Evolutionary conservation across 2,797 vertebrate species (phyloP).

Genomic region (Loriculus beryllinus): DNA sequence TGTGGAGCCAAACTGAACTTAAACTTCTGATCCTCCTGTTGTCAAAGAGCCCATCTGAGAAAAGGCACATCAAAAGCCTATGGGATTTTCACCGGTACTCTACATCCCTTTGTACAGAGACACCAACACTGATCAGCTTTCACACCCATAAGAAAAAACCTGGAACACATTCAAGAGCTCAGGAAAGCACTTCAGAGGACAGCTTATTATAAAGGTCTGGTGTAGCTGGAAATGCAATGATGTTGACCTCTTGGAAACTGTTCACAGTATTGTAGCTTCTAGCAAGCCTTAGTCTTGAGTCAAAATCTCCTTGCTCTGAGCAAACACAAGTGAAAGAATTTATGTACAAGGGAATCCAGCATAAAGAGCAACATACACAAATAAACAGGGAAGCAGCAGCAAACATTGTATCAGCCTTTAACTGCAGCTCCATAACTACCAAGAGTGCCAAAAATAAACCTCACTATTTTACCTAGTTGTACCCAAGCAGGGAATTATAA

Average conservation of each 20-base stretch:
- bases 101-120: not conserved
- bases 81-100: conserved; percentile 9
- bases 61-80: not conserved
- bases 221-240: not conserved
- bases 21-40: not conserved
- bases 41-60: not conserved
- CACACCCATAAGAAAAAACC: not conserved
- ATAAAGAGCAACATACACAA: not conserved
- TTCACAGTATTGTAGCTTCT: not conserved
- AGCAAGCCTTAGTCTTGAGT: not conserved
- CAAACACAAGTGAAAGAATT: not conserved
- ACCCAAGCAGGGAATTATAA: not conserved
- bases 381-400: not conserved
- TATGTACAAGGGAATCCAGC: not conserved
- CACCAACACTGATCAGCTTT: not conserved
- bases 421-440: not conserved
- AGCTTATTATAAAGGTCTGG: not conserved
- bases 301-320: not conserved
- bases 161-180: conserved; percentile 26
- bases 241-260: not conserved
- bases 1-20: not conserved
- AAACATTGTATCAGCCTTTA: not conserved
- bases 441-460: not conserved
- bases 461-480: not conserved
- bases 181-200: not conserved